phyloP scores from a whole-genome alignment of 1,140 invertebrate species.

The Protaetia brevitarsis region DNA sequence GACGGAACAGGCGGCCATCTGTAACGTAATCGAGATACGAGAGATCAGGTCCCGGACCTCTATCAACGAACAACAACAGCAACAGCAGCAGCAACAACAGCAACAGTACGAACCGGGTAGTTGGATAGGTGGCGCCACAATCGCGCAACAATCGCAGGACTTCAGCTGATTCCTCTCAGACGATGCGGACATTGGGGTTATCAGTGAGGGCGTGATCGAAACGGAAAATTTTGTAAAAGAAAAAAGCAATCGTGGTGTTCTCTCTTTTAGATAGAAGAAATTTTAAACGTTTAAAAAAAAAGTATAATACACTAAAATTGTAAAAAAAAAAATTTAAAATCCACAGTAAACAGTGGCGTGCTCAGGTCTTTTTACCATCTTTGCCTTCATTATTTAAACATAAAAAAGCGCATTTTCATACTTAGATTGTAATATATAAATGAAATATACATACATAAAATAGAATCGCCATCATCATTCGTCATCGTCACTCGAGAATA shows the following conservation, averaged over 20 bases:
- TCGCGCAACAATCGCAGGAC: too few relatives aligned
- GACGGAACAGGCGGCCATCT: not conserved
- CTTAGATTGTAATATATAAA: too few relatives aligned
- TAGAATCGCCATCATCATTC: not conserved
- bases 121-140: too few relatives aligned
- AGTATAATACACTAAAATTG: not conserved
- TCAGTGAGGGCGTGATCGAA: not conserved
- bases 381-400: slow-evolving; percentile 25
- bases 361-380: slow-evolving; percentile 29
- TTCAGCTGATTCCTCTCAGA: slow-evolving; percentile 28
- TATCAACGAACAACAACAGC: slow-evolving; percentile 32
- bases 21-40: not conserved
- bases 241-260: slow-evolving; percentile 34
- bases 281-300: slow-evolving; percentile 1
- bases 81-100: too few relatives aligned
- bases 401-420: not conserved
- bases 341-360: slow-evolving; percentile 14
- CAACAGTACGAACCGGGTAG: too few relatives aligned
- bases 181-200: too few relatives aligned
- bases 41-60: slow-evolving; percentile 1
- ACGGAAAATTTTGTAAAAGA: not conserved
- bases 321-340: slow-evolving; percentile 9
- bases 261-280: slow-evolving; percentile 19
- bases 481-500: too few relatives aligned
- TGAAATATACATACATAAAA: too few relatives aligned